These are phyloP conservation scores for Chaetops frenatus DNA, from an alignment of 2,113 vertebrate species.

Conservation along the genomic window DNA sequence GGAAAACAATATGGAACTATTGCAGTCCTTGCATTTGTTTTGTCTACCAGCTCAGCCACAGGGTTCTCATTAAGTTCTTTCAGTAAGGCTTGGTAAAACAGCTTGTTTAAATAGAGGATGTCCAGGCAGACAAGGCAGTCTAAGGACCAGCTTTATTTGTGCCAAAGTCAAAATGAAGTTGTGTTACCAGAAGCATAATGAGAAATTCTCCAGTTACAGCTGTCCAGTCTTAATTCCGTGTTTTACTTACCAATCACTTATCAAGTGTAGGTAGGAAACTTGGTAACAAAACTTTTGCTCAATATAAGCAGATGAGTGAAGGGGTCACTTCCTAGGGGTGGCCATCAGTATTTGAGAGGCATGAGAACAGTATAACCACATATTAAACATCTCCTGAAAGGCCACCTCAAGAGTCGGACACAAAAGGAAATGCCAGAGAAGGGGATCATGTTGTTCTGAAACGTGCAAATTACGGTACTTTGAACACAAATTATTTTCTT, in stretches of 20 bases:
- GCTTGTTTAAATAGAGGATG: background rate
- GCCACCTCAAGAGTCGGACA: background rate
- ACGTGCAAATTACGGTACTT: background rate
- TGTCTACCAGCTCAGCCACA: background rate
- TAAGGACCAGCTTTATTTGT: background rate
- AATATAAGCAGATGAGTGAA: background rate
- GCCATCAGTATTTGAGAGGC: background rate
- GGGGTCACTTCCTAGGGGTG: rapidly evolving
- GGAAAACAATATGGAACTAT: background rate
- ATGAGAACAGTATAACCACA: background rate
- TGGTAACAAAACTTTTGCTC: background rate
- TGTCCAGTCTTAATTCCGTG: background rate
- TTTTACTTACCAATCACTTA: background rate
- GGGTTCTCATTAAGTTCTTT: background rate
- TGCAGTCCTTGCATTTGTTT: background rate
- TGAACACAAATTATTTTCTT: background rate
- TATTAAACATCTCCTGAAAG: background rate
- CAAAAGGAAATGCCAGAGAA: background rate
- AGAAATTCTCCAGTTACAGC: background rate
- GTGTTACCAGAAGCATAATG: background rate
- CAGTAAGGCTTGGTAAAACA: background rate
- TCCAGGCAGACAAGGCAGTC: background rate
- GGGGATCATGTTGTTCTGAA: background rate
- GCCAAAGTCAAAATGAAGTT: background rate
- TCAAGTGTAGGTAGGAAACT: background rate